phyloP scores from a whole-genome alignment of 2,888 invertebrate genomes.

The Dioctria rufipes region DNA sequence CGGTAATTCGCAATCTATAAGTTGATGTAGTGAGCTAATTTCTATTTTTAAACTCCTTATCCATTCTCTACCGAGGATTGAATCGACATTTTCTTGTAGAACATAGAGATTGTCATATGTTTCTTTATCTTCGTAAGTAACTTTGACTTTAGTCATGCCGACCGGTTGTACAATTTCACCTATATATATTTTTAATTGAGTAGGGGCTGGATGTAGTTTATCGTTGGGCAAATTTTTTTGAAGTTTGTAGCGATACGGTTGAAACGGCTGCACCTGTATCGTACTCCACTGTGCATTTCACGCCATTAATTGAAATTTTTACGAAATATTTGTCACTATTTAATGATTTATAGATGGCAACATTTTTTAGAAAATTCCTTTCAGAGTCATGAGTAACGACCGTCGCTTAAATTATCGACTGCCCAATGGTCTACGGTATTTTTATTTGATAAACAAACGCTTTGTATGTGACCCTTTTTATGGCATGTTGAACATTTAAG shows the following conservation, averaged over 20 bases:
- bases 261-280: constrained; percentile 3
- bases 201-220: background rate
- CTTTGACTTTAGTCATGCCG: background rate
- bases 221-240: background rate
- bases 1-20: too few relatives aligned
- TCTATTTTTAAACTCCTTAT: too few relatives aligned
- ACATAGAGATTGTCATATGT: too few relatives aligned
- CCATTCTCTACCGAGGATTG: too few relatives aligned
- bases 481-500: too few relatives aligned
- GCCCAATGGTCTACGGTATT: background rate
- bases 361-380: background rate
- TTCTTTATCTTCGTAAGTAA: too few relatives aligned
- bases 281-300: background rate
- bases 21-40: background rate
- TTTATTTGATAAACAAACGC: too few relatives aligned
- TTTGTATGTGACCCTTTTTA: background rate
- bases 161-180: constrained; percentile 1
- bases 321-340: background rate
- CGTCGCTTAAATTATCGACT: background rate
- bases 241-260: background rate
- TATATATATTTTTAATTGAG: background rate
- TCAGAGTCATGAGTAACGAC: too few relatives aligned
- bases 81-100: too few relatives aligned
- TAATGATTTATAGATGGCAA: background rate
- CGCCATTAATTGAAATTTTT: background rate